These are phyloP conservation scores for Phrynocephalus vlangalii DNA, from an alignment of 2,797 vertebrate genomes.

Conservation along the genomic window DNA sequence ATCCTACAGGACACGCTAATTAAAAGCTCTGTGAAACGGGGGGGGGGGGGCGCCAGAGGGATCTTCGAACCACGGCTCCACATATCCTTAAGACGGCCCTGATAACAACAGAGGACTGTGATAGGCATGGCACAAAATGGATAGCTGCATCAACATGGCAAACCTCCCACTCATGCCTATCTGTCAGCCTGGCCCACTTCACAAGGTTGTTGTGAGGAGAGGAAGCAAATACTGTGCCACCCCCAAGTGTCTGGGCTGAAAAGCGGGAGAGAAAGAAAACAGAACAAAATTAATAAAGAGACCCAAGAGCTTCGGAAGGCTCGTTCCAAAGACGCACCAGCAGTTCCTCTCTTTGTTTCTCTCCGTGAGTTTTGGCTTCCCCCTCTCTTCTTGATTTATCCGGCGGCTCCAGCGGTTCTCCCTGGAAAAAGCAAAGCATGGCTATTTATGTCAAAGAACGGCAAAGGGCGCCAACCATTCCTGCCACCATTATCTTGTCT, in stretches of 20 bases:
- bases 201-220: neutral
- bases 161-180: too few relatives aligned
- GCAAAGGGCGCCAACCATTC: neutral
- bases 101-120: too few relatives aligned
- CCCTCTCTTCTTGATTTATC: neutral
- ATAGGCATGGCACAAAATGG: too few relatives aligned
- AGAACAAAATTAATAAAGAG: too few relatives aligned
- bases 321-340: neutral
- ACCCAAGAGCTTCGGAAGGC: neutral
- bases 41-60: too few relatives aligned
- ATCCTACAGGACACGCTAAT: too few relatives aligned
- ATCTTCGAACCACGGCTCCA: too few relatives aligned
- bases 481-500: neutral
- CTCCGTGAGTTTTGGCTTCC: neutral
- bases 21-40: too few relatives aligned
- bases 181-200: neutral
- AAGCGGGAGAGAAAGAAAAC: too few relatives aligned
- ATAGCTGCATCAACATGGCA: too few relatives aligned
- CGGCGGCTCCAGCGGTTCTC: neutral
- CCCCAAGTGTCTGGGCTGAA: too few relatives aligned
- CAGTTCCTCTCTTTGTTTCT: conserved; percentile 1
- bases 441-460: neutral
- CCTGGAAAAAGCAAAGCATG: neutral
- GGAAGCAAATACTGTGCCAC: neutral
- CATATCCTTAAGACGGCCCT: too few relatives aligned